Conservation (phyloP, 2,797 vertebrate species). For the Enteromius argenteus region DNA sequence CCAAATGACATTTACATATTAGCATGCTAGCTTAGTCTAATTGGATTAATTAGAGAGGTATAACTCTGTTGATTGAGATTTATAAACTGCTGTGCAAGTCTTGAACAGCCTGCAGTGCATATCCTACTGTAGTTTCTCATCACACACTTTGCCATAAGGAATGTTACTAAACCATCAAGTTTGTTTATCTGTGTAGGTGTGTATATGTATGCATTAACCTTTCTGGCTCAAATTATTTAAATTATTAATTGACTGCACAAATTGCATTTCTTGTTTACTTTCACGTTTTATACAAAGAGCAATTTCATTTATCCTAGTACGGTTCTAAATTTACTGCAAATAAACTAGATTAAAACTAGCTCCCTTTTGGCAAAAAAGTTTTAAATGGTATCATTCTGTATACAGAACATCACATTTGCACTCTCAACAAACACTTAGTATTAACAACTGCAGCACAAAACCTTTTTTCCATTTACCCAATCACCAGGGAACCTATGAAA, state of each 20-base stretch:
- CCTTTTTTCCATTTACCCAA: neutral
- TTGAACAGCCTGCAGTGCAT: constrained; percentile 1
- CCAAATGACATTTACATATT: constrained; percentile 27
- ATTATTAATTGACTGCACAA: neutral
- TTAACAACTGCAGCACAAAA: neutral
- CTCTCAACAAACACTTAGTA: constrained; percentile 10
- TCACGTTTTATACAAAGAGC: neutral
- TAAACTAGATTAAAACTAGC: neutral
- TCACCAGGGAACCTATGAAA: constrained; percentile 34
- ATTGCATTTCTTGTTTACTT: neutral
- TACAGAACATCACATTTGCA: neutral
- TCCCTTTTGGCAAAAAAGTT: neutral
- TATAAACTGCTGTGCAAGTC: constrained; percentile 15
- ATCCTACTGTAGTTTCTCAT: neutral
- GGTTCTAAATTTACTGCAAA: neutral
- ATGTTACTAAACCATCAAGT: neutral
- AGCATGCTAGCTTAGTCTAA: constrained; percentile 28
- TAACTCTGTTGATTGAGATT: constrained; percentile 37
- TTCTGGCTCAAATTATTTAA: neutral
- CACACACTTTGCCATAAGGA: neutral
- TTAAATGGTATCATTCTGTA: neutral
- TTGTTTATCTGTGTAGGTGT: neutral
- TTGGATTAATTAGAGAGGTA: constrained; percentile 32
- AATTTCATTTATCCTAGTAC: neutral
- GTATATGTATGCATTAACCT: neutral